Conservation (phyloP, 2,113 vertebrate genomes). For the Danionella cerebrum region DNA sequence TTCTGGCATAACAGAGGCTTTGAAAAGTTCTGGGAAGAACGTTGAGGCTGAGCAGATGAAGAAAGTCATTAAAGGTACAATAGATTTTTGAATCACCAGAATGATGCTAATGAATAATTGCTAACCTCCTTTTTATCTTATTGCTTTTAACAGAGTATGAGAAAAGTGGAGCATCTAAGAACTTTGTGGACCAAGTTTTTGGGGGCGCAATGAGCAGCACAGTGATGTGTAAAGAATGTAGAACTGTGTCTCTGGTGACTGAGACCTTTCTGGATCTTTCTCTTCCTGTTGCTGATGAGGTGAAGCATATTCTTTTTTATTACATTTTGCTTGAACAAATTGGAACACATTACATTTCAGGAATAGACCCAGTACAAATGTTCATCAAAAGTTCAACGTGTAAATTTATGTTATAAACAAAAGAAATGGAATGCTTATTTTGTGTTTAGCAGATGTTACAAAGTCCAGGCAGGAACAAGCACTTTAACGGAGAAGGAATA, state of each 20-base stretch:
- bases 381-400: too few species aligned
- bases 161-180: constrained; percentile 71
- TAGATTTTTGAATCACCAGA: not conserved
- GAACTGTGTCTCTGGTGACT: constrained; percentile 87
- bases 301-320: constrained; percentile 47
- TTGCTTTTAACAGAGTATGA: constrained; percentile 74
- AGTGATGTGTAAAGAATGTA: constrained; percentile 91
- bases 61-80: constrained; percentile 78
- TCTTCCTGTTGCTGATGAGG: constrained; percentile 87
- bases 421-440: too few species aligned
- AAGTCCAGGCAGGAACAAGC: too few species aligned
- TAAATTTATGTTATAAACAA: too few species aligned
- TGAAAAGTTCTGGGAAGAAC: constrained; percentile 71
- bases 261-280: constrained; percentile 97
- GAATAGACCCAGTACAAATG: too few species aligned
- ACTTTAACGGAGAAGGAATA: too few species aligned
- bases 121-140: not conserved
- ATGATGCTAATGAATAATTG: too few species aligned
- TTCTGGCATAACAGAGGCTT: constrained; percentile 70
- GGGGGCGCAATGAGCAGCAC: constrained; percentile 90
- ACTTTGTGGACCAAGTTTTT: constrained; percentile 87
- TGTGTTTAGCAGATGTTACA: too few species aligned
- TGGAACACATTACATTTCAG: too few species aligned
- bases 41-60: constrained; percentile 74
- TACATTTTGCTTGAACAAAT: too few species aligned